Conservation (phyloP, 2,797 vertebrate genomes). For the Syngnathus acus region DNA sequence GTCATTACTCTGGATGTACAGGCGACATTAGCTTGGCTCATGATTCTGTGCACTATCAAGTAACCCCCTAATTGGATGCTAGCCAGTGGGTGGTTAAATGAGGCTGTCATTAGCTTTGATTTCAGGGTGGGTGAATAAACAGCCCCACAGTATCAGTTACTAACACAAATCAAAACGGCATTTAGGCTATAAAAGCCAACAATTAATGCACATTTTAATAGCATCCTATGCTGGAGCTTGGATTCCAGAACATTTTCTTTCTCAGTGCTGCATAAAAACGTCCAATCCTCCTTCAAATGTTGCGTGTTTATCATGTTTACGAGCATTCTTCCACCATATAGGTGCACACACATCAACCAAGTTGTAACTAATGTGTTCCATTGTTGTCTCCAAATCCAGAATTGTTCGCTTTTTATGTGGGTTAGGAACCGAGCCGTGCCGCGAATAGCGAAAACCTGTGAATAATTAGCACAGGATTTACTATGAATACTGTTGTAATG, state of each 20-base stretch:
- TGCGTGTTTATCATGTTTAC: background rate
- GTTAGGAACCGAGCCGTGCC: background rate
- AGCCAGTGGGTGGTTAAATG: constrained; percentile 26
- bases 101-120: constrained; percentile 30
- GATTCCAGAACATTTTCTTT: background rate
- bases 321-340: background rate
- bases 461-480: too few relatives aligned
- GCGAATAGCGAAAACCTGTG: too few relatives aligned
- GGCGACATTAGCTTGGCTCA: constrained; percentile 43
- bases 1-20: constrained; percentile 59
- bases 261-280: background rate
- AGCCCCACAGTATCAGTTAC: constrained; percentile 4
- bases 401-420: background rate
- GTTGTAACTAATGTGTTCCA: background rate
- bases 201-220: constrained; percentile 1
- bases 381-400: too few relatives aligned
- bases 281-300: background rate
- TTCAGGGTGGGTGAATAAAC: constrained; percentile 15
- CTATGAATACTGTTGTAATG: too few relatives aligned
- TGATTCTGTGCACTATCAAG: constrained; percentile 32
- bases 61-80: constrained; percentile 38
- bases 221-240: background rate
- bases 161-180: constrained; percentile 8
- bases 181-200: background rate
- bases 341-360: background rate